Evolutionary conservation across 2,113 vertebrate species (phyloP), one percentile per base, ranked within the genome.

Genomic region (Bagarius yarrelli): DNA sequence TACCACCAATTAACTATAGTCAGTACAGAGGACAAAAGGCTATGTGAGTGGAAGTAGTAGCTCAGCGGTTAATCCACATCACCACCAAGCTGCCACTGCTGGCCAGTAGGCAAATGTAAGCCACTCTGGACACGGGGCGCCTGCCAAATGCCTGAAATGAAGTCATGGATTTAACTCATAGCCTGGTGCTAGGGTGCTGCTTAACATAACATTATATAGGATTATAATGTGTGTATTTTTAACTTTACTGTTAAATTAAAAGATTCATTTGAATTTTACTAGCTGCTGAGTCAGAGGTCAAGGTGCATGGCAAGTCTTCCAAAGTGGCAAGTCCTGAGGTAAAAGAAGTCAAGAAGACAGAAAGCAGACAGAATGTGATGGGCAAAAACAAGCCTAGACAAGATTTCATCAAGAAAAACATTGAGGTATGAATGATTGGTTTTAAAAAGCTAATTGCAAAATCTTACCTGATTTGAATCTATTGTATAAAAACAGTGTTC

Each of bases 341-440:
- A 71, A 71, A 19, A 25, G 53, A 69, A 44, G 82, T 83, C 56
- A 85, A 86, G 53, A 66, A 52, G 32, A 59, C 86, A 83, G 78
- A 87, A 81, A 4, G 74, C 86, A 89, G 87, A 80, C 85, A 73
- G 44, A 53, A 19, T 79, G 81, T 66, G 67, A 73, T 82, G 80
- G 78, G 66, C 66, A 89, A 81, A 84, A 85, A 72, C 86, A 94
- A 92, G 89, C 90, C 64, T 72, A 92, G 73, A 87, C 91, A 93
- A 78, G 89, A 96, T 92, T 97, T 97, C 89, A 90, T 98, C 89
- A 95, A 91, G 89, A 95, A 93, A 89, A 98, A 98, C 87, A 95
- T 96, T 75, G 93, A n/a, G 34, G 21, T 9, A 52, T 32, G 5
- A n/a, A 34, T 60, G 15, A 47, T n/a, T 5, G 16, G 18, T 52